Conservation (phyloP, 2,113 vertebrate genomes). For the Suricata suricatta region DNA sequence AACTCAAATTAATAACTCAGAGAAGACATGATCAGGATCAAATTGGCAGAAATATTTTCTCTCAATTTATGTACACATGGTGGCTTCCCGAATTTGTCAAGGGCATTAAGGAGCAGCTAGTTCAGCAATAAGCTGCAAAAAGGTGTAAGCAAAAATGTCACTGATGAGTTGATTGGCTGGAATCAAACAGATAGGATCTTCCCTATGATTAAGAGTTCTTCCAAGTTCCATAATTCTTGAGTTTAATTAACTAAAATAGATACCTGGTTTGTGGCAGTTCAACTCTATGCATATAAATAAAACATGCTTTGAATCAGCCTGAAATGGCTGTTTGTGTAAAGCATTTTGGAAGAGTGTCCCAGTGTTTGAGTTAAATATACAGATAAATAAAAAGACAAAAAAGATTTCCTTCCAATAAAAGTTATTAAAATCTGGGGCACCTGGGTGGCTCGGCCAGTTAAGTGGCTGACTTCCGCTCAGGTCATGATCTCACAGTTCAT, state of each 20-base stretch:
- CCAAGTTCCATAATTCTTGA: slow-evolving; percentile 15
- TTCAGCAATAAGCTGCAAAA: slow-evolving; percentile 8
- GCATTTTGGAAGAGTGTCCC: slow-evolving; percentile 16
- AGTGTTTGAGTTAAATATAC: not conserved
- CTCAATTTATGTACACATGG: not conserved
- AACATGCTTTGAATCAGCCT: not conserved
- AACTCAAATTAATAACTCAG: slow-evolving; percentile 8
- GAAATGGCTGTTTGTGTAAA: not conserved
- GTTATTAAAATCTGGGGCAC: not conserved
- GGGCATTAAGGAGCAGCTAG: slow-evolving; percentile 22
- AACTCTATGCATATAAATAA: not conserved
- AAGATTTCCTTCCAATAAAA: not conserved
- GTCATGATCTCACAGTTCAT: no score
- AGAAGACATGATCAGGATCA: slow-evolving; percentile 46
- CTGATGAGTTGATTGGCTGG: not conserved
- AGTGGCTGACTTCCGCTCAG: no score
- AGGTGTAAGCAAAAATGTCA: slow-evolving; percentile 18
- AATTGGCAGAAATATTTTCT: slow-evolving; percentile 36
- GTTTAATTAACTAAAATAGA: slow-evolving; percentile 35
- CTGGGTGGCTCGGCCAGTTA: no score
- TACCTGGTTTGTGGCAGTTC: slow-evolving; percentile 15
- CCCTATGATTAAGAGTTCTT: slow-evolving; percentile 33
- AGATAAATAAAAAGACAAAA: slow-evolving; percentile 40
- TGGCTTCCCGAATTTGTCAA: slow-evolving; percentile 41
- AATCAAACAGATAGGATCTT: not conserved